Percentiles rank a stretch among this genome's conserved stretches.
Conservation (phyloP, 2,113 vertebrate genomes). For the Papio anubis region DNA sequence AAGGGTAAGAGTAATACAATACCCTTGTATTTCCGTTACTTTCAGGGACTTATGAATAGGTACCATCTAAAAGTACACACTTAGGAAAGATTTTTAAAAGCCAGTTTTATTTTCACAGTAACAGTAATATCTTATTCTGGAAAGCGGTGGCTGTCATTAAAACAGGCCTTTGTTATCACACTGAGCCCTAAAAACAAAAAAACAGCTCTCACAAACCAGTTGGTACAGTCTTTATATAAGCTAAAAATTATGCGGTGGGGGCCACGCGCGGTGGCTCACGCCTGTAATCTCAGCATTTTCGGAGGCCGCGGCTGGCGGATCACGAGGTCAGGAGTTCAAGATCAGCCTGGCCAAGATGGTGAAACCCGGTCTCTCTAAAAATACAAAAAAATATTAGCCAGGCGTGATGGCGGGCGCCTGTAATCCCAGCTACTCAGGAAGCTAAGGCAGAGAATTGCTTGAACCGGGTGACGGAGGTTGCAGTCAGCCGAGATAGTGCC, state of each 20-base stretch:
- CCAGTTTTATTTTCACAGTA: slow-evolving; percentile 3
- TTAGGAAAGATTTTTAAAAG: neutral
- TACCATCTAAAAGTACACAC: neutral
- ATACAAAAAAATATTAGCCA: no score
- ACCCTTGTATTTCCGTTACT: neutral
- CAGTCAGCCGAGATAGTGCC: no score
- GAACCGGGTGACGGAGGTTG: no score
- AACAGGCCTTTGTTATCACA: neutral
- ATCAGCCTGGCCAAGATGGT: no score
- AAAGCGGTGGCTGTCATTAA: neutral
- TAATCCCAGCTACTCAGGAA: no score
- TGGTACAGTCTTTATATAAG: neutral
- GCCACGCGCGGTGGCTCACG: no score
- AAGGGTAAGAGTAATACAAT: neutral
- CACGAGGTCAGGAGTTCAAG: no score
- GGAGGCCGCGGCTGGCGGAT: no score
- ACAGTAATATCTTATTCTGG: neutral
- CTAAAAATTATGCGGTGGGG: neutral
- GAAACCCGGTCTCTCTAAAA: no score
- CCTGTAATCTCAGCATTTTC: no score
- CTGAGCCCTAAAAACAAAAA: neutral
- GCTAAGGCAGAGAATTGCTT: no score
- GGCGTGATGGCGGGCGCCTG: no score
- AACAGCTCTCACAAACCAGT: neutral
- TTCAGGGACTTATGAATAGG: neutral